Evolutionary conservation across 1,140 invertebrate species (phyloP).

Genomic region (Drosophila ironensis): DNA sequence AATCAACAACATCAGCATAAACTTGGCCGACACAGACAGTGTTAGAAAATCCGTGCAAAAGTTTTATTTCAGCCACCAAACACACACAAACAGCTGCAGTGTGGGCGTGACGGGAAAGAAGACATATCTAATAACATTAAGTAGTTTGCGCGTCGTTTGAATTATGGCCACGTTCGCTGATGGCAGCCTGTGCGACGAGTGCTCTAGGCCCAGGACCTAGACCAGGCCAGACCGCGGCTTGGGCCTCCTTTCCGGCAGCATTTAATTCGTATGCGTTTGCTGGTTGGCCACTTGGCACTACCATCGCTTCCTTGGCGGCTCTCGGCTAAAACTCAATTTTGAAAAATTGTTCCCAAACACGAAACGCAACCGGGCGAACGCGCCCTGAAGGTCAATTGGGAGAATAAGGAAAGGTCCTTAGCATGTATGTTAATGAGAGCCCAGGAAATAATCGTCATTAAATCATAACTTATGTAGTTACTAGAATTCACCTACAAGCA

Average conservation of each 20-base stretch:
- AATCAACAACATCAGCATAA: constrained; percentile 75
- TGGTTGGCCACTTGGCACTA: constrained; percentile 63
- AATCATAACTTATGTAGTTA: background rate
- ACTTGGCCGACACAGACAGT: constrained; percentile 46
- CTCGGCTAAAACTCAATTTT: constrained; percentile 62
- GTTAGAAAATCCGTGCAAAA: constrained; percentile 48
- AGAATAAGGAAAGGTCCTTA: constrained; percentile 9
- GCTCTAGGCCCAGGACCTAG: background rate
- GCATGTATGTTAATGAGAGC: background rate
- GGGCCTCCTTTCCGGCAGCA: constrained; percentile 14
- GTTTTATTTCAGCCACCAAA: constrained; percentile 21
- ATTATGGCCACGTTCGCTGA: constrained; percentile 71
- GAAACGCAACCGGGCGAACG: constrained; percentile 35
- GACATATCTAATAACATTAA: constrained; percentile 78
- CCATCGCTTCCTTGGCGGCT: constrained; percentile 41
- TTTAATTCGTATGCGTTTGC: constrained; percentile 52
- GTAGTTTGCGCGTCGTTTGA: constrained; percentile 76
- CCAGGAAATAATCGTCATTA: background rate
- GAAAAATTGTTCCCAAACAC: constrained; percentile 65
- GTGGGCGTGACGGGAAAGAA: constrained; percentile 49
- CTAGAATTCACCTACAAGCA: no score
- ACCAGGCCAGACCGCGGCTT: constrained; percentile 3
- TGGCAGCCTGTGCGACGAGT: constrained; percentile 56
- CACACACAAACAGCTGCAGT: constrained; percentile 3
- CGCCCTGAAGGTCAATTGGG: constrained; percentile 39